Evolutionary conservation across 2,797 vertebrate genomes (phyloP), one percentile per base, ranked within the genome.

Genomic region (Diglossa cyanea): DNA sequence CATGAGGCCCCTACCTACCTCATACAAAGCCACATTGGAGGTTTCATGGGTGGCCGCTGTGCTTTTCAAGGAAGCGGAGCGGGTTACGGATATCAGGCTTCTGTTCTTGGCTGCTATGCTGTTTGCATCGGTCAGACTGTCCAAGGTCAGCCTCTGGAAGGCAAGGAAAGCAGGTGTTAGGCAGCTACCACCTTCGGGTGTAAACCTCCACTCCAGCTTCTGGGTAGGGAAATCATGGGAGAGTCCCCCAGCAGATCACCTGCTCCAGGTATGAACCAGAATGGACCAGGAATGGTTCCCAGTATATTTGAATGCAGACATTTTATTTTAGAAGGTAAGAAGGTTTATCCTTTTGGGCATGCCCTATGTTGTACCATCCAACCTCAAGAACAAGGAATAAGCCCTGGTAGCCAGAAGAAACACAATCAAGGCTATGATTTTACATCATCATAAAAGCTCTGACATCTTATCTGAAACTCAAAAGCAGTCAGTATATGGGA

Each of bases 141-240:
- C 99, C 90, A 99, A 96, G 35, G 98, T 99, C 95, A 99, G 96
- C 97, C 98, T 99, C 99, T 99, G 96, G 42, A 94, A 94, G 72
- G 40, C 83, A 85, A 96, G 30, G 6, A 94, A 93, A 94, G 18
- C 14, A 72, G 16, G 13, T 33, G 6, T 6, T 57, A 67, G 19
- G 14, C 28, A 51, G 19, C 12, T 54, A 31, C 7, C 28, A 74
- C 12, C 8, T 70, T 31, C 53, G 11, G 19, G n/a, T 42, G 9
- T 25, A 77, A 80, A n/a, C 5, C 14, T 72, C 19, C n/a, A 9
- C 13, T 73, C 57, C 55, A 71, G 19, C 35, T 83, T 81, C 17
- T 21, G 13, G 30, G 3, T 47, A 24, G 65, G 65, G 15, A 71
- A 58, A 53, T 77, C 4, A 35, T 45, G 18, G 25, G 26, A 71